phyloP scores from a whole-genome alignment of 2,113 vertebrate genomes.

The Heterocephalus glaber region DNA sequence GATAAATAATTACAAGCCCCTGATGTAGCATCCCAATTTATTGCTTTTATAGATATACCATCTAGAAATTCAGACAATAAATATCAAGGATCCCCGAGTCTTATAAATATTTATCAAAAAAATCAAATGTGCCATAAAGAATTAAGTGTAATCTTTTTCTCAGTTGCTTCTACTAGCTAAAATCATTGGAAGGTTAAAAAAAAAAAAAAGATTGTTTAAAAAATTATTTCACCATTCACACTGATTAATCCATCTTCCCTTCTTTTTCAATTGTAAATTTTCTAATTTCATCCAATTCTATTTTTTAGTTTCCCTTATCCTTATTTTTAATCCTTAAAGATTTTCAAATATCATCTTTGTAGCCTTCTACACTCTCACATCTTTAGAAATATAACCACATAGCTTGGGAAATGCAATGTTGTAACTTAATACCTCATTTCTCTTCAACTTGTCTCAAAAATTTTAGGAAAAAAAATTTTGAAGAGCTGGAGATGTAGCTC shows the following conservation, averaged over 20 bases:
- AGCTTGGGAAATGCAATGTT: background rate
- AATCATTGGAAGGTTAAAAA: background rate
- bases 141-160: background rate
- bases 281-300: slow-evolving; percentile 44
- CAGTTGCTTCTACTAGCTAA: background rate
- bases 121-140: background rate
- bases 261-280: slow-evolving; percentile 45
- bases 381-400: slow-evolving; percentile 34
- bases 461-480: background rate
- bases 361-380: slow-evolving; percentile 30
- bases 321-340: background rate
- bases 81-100: background rate
- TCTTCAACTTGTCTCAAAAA: background rate
- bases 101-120: slow-evolving; percentile 40
- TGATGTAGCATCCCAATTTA: background rate
- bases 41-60: background rate
- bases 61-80: slow-evolving; percentile 32
- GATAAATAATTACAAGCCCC: slow-evolving; percentile 26
- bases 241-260: slow-evolving; percentile 11
- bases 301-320: background rate
- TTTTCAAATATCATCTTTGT: slow-evolving; percentile 11
- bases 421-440: background rate
- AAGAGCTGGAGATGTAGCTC: background rate
- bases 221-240: slow-evolving; percentile 4
- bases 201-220: background rate